phyloP scores from a whole-genome alignment of 2,113 vertebrate species.

The Scartelaos histophorus region DNA sequence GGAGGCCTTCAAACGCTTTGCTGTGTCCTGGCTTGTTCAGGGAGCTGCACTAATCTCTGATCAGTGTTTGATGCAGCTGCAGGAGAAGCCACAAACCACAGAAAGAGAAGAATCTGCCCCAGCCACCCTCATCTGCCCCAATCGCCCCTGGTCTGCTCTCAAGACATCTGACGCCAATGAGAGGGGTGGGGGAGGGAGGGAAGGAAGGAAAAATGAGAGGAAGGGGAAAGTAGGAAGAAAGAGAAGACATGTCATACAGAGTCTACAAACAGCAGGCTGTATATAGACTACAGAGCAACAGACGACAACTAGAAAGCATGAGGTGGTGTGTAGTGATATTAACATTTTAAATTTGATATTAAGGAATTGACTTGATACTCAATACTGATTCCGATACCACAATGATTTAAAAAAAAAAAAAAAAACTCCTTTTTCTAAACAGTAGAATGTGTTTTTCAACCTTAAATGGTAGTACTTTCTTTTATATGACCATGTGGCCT shows the following conservation, averaged over 20 bases:
- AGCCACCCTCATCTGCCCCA: not conserved
- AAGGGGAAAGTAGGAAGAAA: not conserved
- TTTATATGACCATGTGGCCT: no score
- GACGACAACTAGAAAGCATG: not conserved
- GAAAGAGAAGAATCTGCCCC: not conserved
- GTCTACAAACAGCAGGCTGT: not conserved
- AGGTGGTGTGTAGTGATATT: no score
- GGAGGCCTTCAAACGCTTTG: not conserved
- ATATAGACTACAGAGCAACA: not conserved
- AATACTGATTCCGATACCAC: no score
- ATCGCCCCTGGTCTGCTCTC: not conserved
- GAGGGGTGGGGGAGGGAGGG: not conserved
- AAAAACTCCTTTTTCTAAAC: no score
- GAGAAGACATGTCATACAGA: not conserved
- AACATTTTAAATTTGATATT: no score
- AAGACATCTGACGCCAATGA: not conserved
- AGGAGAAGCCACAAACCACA: conserved; percentile 6
- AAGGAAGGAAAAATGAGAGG: not conserved
- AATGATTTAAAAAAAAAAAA: no score
- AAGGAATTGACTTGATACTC: no score
- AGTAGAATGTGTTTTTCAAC: no score
- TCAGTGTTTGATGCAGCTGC: conserved; percentile 11
- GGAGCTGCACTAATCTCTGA: conserved; percentile 1
- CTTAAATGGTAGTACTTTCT: no score
- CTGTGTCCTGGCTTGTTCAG: conserved; percentile 1